phyloP scores from a whole-genome alignment of 1,140 invertebrate species.

The Himalopsyche phryganea region DNA sequence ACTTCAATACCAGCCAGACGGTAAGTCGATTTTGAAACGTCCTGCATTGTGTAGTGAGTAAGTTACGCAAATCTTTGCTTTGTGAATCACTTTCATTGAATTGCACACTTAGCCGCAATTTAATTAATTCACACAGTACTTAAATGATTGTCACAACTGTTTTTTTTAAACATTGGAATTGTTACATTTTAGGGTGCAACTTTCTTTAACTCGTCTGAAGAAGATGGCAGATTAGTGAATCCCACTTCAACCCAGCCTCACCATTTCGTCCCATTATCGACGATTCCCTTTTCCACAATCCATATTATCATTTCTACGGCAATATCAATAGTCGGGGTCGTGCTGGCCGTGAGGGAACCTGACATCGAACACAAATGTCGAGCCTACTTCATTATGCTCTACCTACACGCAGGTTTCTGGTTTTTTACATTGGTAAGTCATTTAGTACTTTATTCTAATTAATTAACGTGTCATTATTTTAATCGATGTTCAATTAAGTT shows the following conservation, averaged over 20 bases:
- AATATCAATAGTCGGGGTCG: constrained; percentile 58
- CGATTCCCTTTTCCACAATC: constrained; percentile 39
- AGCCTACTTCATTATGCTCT: constrained; percentile 64
- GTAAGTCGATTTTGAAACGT: constrained; percentile 9
- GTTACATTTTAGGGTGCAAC: constrained; percentile 49
- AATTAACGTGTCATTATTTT: neutral
- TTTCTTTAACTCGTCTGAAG: constrained; percentile 48
- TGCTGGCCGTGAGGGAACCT: constrained; percentile 54
- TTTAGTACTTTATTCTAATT: neutral
- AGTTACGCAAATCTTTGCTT: neutral
- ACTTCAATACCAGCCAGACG: constrained; percentile 26
- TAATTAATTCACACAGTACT: neutral
- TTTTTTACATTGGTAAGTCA: constrained; percentile 55
- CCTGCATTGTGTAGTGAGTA: neutral
- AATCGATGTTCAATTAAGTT: neutral
- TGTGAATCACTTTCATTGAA: neutral
- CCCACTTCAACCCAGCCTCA: constrained; percentile 52
- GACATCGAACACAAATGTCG: constrained; percentile 54
- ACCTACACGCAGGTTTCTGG: constrained; percentile 62
- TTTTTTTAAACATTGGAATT: constrained; percentile 1
- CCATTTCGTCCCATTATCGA: constrained; percentile 52
- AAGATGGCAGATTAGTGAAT: constrained; percentile 54
- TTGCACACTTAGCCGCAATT: neutral
- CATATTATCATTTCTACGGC: constrained; percentile 51
- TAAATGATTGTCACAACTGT: neutral